These are phyloP conservation scores for Oryzaephilus surinamensis DNA, from an alignment of 1,140 invertebrate species.

Conservation along the genomic window DNA sequence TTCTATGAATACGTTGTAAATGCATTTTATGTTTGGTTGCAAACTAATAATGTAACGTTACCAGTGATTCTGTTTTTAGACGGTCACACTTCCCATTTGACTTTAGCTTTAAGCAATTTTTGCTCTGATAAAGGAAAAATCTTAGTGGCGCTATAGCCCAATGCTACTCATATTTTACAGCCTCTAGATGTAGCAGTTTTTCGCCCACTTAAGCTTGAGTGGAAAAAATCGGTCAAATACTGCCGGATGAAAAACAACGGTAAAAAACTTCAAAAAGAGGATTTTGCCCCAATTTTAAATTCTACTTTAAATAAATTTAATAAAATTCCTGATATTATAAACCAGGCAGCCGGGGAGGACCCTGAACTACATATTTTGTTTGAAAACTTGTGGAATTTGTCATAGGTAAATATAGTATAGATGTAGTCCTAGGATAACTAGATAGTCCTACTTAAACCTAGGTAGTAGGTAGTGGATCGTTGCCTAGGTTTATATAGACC, in stretches of 20 bases:
- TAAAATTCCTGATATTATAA: too few relatives aligned
- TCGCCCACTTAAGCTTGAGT: slow-evolving; percentile 18
- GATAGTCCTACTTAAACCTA: too few relatives aligned
- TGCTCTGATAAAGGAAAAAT: slow-evolving; percentile 23
- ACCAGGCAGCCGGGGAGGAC: too few relatives aligned
- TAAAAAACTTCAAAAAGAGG: neutral
- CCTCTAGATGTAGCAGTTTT: slow-evolving; percentile 25
- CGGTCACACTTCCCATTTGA: slow-evolving; percentile 27
- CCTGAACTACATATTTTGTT: too few relatives aligned
- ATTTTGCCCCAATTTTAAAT: neutral
- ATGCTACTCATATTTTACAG: slow-evolving; percentile 24
- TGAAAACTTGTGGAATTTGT: too few relatives aligned
- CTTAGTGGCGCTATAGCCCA: slow-evolving; percentile 22
- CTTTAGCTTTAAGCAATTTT: slow-evolving; percentile 17
- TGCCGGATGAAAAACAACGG: slow-evolving; percentile 16
- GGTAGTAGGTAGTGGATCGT: too few relatives aligned
- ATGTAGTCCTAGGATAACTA: too few relatives aligned
- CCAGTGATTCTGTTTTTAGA: slow-evolving; percentile 33
- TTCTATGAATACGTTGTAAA: slow-evolving; percentile 36
- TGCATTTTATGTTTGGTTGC: slow-evolving; percentile 28
- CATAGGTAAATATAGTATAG: too few relatives aligned
- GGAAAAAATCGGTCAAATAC: slow-evolving; percentile 14
- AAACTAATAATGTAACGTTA: slow-evolving; percentile 20
- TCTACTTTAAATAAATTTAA: too few relatives aligned
- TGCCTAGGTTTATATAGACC: too few relatives aligned